phyloP scores from a whole-genome alignment of 2,888 invertebrate species.

The Apamea monoglypha region DNA sequence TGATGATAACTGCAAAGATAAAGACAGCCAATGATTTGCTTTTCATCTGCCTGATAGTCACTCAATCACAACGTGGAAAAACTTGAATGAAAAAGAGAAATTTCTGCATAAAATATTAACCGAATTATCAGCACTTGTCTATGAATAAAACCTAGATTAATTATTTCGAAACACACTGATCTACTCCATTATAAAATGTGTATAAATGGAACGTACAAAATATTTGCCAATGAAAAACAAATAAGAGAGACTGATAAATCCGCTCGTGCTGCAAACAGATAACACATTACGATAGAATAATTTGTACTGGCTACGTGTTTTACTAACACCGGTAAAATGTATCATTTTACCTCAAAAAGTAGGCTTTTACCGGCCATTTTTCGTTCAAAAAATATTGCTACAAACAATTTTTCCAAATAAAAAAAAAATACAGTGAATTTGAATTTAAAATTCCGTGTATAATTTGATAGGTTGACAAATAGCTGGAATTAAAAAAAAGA shows the following conservation, averaged over 20 bases:
- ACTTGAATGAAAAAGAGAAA: not conserved
- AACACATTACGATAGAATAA: constrained; percentile 73
- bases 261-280: constrained; percentile 83
- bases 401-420: constrained; percentile 50
- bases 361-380: constrained; percentile 45
- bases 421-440: constrained; percentile 30
- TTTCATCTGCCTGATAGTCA: constrained; percentile 1
- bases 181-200: constrained; percentile 53
- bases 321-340: constrained; percentile 64
- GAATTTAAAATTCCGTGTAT: not conserved
- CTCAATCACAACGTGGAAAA: constrained; percentile 7
- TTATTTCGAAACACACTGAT: constrained; percentile 41
- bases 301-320: constrained; percentile 64
- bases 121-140: not conserved
- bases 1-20: constrained; percentile 12
- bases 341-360: constrained; percentile 48
- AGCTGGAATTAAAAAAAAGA: constrained; percentile 38
- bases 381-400: constrained; percentile 45
- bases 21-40: not conserved
- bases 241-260: constrained; percentile 79
- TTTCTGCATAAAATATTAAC: not conserved
- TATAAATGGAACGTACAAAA: constrained; percentile 75
- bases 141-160: not conserved
- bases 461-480: constrained; percentile 58
- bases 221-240: constrained; percentile 79